These are phyloP conservation scores for Serranus cabrilla DNA, from an alignment of 2,797 vertebrate species.

Conservation along the genomic window DNA sequence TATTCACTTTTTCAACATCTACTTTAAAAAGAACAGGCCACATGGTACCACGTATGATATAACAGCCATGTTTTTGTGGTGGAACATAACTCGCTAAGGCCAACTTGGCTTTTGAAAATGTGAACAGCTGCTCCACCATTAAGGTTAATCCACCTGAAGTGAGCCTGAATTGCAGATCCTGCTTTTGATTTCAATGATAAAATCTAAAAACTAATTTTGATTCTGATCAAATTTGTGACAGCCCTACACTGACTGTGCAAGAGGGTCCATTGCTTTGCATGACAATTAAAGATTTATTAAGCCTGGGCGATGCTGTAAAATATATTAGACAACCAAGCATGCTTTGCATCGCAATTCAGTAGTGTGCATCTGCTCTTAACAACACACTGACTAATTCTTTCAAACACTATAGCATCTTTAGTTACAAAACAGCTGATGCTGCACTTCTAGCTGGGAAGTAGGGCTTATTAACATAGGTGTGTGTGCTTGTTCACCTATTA, in stretches of 20 bases:
- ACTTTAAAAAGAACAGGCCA: no score
- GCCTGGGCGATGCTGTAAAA: not conserved
- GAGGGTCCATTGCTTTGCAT: not conserved
- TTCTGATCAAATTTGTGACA: no score
- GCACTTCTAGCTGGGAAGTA: not conserved
- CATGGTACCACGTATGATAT: no score
- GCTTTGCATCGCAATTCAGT: not conserved
- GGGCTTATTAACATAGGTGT: conserved; percentile 6
- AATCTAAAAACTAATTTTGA: no score
- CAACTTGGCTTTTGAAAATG: no score
- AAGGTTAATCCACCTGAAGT: no score
- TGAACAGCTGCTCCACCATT: no score
- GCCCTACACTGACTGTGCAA: not conserved
- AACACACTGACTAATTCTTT: not conserved
- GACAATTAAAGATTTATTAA: conserved; percentile 2
- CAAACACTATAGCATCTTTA: not conserved
- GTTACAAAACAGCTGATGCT: conserved; percentile 29
- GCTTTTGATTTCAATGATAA: no score
- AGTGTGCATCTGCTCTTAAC: conserved; percentile 6
- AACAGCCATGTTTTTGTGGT: no score
- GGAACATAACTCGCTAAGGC: no score
- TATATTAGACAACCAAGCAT: not conserved
- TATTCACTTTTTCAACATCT: no score
- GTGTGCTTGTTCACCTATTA: not conserved
- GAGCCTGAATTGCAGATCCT: no score